Conservation (phyloP, 2,888 invertebrate species). For the Melitaea athalia region DNA sequence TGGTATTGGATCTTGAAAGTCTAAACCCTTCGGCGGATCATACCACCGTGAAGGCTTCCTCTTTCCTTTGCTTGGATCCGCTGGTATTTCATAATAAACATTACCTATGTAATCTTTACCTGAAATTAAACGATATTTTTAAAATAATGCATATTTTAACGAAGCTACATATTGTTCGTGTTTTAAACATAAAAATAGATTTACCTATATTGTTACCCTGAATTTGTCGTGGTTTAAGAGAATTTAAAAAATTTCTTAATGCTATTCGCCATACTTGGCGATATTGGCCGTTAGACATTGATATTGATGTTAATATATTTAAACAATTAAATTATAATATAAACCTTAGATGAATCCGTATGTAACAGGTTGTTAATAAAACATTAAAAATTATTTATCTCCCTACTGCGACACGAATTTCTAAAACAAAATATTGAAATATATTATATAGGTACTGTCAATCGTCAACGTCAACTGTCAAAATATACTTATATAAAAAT, state of each 20-base stretch:
- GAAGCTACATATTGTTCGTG: not conserved
- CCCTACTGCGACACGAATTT: not conserved
- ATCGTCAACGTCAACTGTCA: too few species aligned
- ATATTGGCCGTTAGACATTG: slow-evolving; percentile 67
- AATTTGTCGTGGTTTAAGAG: slow-evolving; percentile 74
- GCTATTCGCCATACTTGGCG: slow-evolving; percentile 73
- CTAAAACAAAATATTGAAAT: too few species aligned
- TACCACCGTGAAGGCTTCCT: slow-evolving; percentile 87
- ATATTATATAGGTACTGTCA: too few species aligned
- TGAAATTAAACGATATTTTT: slow-evolving; percentile 42
- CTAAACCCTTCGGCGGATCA: slow-evolving; percentile 83
- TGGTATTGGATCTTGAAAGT: slow-evolving; percentile 88
- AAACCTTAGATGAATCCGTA: not conserved
- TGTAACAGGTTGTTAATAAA: not conserved
- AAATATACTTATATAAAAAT: too few species aligned
- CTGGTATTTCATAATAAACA: slow-evolving; percentile 89
- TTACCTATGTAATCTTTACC: slow-evolving; percentile 92
- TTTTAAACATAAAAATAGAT: slow-evolving; percentile 12
- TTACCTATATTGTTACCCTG: slow-evolving; percentile 67
- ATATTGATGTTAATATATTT: slow-evolving; percentile 37
- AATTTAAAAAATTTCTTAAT: slow-evolving; percentile 84
- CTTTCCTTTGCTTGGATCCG: slow-evolving; percentile 84
- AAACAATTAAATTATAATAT: not conserved
- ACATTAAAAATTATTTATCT: not conserved
- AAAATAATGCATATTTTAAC: not conserved